phyloP scores from a whole-genome alignment of 1,140 invertebrate genomes.

The Steinernema khuongi region DNA sequence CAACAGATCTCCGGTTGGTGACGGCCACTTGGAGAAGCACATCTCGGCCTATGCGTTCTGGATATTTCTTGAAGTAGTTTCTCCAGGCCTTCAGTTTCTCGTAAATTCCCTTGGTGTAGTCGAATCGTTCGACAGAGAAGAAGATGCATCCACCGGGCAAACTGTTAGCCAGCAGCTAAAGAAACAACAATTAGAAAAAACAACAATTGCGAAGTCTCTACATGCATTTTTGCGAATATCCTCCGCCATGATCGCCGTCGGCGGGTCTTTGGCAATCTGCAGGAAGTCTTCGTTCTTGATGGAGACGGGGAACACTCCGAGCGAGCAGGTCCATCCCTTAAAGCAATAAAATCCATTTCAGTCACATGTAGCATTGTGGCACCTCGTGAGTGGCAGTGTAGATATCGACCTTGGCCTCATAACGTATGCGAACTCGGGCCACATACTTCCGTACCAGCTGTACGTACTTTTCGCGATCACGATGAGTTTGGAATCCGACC shows the following conservation, averaged over 20 bases:
- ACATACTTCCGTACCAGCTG: slow-evolving; percentile 47
- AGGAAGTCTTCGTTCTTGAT: slow-evolving; percentile 59
- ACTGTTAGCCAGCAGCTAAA: slow-evolving; percentile 46
- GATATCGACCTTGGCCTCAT: slow-evolving; percentile 51
- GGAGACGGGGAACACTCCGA: slow-evolving; percentile 57
- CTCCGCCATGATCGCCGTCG: slow-evolving; percentile 44
- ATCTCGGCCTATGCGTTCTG: slow-evolving; percentile 53
- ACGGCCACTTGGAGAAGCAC: slow-evolving; percentile 55
- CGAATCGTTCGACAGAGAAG: slow-evolving; percentile 58
- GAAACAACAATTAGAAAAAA: slow-evolving; percentile 30
- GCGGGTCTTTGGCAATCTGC: slow-evolving; percentile 46
- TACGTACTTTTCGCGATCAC: slow-evolving; percentile 53
- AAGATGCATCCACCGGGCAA: slow-evolving; percentile 45
- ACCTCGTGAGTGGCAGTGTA: slow-evolving; percentile 52
- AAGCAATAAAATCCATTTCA: background rate
- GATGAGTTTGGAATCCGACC: slow-evolving; percentile 58
- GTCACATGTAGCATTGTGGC: background rate
- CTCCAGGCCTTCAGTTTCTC: slow-evolving; percentile 56
- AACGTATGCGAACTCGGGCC: slow-evolving; percentile 42
- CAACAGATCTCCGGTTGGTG: slow-evolving; percentile 54
- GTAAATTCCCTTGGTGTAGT: slow-evolving; percentile 56
- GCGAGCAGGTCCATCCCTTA: slow-evolving; percentile 56
- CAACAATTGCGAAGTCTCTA: background rate
- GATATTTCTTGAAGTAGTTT: slow-evolving; percentile 55
- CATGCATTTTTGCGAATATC: slow-evolving; percentile 50